Conservation (phyloP, 2,888 invertebrate species). For the Ectobius pallidus region DNA sequence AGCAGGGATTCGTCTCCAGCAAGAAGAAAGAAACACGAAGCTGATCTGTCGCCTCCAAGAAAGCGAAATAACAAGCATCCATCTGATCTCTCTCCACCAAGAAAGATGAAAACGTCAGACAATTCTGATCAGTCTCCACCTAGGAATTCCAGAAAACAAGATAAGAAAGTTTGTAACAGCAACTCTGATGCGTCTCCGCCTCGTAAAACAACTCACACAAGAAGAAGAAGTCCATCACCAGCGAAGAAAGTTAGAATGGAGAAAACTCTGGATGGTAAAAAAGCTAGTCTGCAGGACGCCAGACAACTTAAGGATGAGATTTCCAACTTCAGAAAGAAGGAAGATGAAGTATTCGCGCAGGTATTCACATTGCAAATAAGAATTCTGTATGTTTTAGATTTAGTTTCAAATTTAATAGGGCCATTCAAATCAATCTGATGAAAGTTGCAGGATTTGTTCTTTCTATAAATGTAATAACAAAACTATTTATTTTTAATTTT, state of each 20-base stretch:
- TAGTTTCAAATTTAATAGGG: no score
- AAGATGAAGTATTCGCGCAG: slow-evolving; percentile 70
- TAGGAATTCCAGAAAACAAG: neutral
- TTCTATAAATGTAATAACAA: no score
- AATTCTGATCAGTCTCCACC: slow-evolving; percentile 6
- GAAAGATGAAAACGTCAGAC: neutral
- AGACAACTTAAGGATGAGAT: slow-evolving; percentile 75
- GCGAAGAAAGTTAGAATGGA: slow-evolving; percentile 57
- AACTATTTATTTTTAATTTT: no score
- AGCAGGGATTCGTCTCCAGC: neutral
- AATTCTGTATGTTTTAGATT: no score
- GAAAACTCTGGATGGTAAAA: slow-evolving; percentile 83
- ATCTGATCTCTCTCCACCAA: slow-evolving; percentile 37
- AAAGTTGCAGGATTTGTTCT: no score
- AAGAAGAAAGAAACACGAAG: slow-evolving; percentile 12
- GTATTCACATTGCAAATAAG: no score
- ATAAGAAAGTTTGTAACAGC: neutral
- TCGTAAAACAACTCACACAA: slow-evolving; percentile 41
- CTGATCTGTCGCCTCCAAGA: slow-evolving; percentile 29
- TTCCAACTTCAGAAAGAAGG: slow-evolving; percentile 67
- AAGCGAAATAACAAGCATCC: slow-evolving; percentile 26
- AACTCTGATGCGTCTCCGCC: slow-evolving; percentile 28
- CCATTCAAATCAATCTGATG: no score
- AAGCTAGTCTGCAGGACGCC: slow-evolving; percentile 85
- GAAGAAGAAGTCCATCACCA: slow-evolving; percentile 21